Base-by-base conservation (phyloP, 2,797 vertebrate species). In the Catharus ustulatus region DNA sequence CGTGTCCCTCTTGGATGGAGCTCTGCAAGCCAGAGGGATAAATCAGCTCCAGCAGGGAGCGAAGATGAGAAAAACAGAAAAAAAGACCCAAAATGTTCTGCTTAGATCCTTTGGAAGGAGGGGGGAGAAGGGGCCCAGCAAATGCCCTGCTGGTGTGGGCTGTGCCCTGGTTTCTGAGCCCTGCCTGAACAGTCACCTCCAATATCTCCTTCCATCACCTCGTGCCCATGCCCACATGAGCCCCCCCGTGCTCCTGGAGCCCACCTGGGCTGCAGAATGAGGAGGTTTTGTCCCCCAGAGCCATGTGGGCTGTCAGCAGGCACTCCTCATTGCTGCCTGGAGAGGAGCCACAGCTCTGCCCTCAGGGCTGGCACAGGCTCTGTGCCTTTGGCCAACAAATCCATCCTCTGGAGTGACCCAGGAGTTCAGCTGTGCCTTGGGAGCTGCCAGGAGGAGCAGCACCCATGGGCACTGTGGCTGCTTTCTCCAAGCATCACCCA, bases 1-100 rank as follows among this genome's bases (percentile, higher is more conserved):
- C 61, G 4, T 62, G 84, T 87, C 92, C 77, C 64, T 86, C 74
- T 73, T 20, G 38, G 74, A 58, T 45, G 67, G 40, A 79, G 71
- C 86, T 71, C 64, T 42, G 67, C 0, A 2, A 86, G 72, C 72
- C 1, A 1, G 42, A 40, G 86, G 85, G 89, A 94, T 96, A 95
- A 96, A 95, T 93, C 90, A 85, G 68, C 86, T 94, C 90, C 84
- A 74, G 75, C 90, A 85, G 61, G 72, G 78, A 95, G 42, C 72
- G 77, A 64, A 49, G 42, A 76, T 2, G 20, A 89, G 72, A 84
- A 87, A 57, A 93, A 46, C 71, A 64, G 61, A 57, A 67, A 75
- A 75, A 93, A 92, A 86, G 7, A 77, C 62, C 61, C 54, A 23
- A 77, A 64, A 43, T 15, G 7, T 73, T 69, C 62, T 7, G 1